These are phyloP conservation scores for Ceratina japonica DNA, from an alignment of 1,140 invertebrate genomes.

Conservation along the genomic window DNA sequence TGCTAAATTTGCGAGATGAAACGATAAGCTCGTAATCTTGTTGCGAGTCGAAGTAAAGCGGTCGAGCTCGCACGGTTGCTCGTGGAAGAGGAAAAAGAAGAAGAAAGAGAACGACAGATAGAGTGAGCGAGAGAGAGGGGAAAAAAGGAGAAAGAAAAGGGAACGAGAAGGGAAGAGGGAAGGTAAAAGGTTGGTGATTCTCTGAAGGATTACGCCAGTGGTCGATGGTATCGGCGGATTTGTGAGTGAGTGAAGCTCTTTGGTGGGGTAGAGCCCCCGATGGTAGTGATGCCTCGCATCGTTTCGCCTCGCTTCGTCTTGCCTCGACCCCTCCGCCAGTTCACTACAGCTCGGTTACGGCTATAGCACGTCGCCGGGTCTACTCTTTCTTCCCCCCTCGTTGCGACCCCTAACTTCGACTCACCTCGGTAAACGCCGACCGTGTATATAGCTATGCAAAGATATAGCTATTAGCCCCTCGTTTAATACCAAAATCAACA, in stretches of 20 bases:
- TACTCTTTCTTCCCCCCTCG: not conserved
- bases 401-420: not conserved
- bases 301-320: not conserved
- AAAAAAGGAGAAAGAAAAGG: not conserved
- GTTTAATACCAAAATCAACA: no score
- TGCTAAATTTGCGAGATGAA: not conserved
- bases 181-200: slow-evolving; percentile 10
- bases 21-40: not conserved
- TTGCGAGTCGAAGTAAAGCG: not conserved
- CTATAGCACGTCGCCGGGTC: not conserved
- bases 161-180: not conserved
- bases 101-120: not conserved
- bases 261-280: not conserved
- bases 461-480: no score
- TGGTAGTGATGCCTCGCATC: not conserved
- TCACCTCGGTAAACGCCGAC: slow-evolving; percentile 65
- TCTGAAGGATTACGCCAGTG: slow-evolving; percentile 43
- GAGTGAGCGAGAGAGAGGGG: not conserved
- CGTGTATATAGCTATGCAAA: slow-evolving; percentile 30
- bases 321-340: not conserved
- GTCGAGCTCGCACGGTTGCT: not conserved
- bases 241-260: not conserved
- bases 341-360: not conserved
- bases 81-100: not conserved
- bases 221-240: slow-evolving; percentile 34